These are phyloP conservation scores for Stigmatopora nigra DNA, from an alignment of 2,113 vertebrate species.

Conservation along the genomic window DNA sequence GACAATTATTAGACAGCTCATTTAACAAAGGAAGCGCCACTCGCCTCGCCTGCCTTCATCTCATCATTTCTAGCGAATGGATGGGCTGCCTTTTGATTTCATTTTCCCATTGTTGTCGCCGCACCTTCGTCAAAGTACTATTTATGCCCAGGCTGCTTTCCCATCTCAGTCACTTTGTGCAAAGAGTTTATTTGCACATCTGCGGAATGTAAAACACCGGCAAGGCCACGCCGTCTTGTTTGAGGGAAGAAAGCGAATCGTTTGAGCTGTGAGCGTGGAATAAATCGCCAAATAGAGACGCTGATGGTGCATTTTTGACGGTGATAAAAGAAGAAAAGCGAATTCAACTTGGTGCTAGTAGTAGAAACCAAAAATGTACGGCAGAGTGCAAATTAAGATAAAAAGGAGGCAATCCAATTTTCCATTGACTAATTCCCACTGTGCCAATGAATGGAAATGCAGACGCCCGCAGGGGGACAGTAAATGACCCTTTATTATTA, in stretches of 20 bases:
- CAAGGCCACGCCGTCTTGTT: background rate
- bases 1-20: constrained; percentile 61
- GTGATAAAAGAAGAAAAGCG: background rate
- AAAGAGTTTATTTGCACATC: constrained; percentile 47
- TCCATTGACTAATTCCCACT: constrained; percentile 1
- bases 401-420: background rate
- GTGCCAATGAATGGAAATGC: background rate
- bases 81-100: constrained; percentile 4
- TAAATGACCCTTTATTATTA: background rate
- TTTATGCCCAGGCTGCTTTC: constrained; percentile 33
- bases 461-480: background rate
- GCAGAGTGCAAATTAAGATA: background rate
- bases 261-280: background rate
- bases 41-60: constrained; percentile 15
- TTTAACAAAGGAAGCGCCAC: constrained; percentile 56
- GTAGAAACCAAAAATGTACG: background rate
- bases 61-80: constrained; percentile 35
- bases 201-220: constrained; percentile 1
- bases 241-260: background rate
- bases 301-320: background rate
- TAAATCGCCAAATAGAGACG: background rate
- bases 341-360: background rate
- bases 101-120: background rate
- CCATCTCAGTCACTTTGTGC: constrained; percentile 44
- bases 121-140: constrained; percentile 28